A percentile compares a stretch with the other conserved stretches of the same genome.
Evolutionary conservation across 2,797 vertebrate species (phyloP).

Genomic region (Cottoperca gobio): DNA sequence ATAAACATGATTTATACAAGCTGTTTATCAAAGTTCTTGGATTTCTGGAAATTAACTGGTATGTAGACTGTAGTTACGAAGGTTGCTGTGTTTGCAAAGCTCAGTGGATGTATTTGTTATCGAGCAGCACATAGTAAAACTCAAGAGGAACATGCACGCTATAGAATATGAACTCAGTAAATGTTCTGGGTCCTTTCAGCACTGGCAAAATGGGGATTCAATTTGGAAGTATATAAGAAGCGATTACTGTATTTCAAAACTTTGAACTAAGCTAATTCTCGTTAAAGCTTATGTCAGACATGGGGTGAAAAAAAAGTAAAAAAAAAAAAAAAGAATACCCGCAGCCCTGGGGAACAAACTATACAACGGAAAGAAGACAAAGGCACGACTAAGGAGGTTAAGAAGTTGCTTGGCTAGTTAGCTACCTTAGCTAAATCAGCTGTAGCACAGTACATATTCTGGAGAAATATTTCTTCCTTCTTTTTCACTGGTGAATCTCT

Average conservation of each 20-base stretch:
- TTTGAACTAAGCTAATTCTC: background rate
- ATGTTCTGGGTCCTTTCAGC: background rate
- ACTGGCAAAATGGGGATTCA: background rate
- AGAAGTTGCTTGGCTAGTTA: background rate
- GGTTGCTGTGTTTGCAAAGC: slow-evolving; percentile 4
- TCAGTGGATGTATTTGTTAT: slow-evolving; percentile 17
- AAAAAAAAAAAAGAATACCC: slow-evolving; percentile 5
- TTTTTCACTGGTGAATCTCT: background rate
- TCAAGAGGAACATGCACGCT: background rate
- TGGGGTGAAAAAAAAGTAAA: background rate
- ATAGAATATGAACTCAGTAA: slow-evolving; percentile 4
- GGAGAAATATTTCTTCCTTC: background rate
- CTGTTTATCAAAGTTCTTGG: slow-evolving; percentile 16
- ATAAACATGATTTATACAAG: slow-evolving; percentile 32
- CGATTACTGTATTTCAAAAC: background rate
- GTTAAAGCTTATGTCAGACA: slow-evolving; percentile 6
- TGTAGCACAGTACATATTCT: background rate
- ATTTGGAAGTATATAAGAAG: background rate
- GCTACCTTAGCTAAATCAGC: background rate
- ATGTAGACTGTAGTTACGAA: background rate
- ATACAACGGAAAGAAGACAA: background rate
- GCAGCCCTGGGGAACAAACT: background rate
- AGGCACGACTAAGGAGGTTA: background rate
- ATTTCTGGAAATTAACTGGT: slow-evolving; percentile 18
- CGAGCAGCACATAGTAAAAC: slow-evolving; percentile 7